These are phyloP conservation scores for Orestias chungarensis DNA, from an alignment of 2,797 vertebrate genomes.

Conservation along the genomic window DNA sequence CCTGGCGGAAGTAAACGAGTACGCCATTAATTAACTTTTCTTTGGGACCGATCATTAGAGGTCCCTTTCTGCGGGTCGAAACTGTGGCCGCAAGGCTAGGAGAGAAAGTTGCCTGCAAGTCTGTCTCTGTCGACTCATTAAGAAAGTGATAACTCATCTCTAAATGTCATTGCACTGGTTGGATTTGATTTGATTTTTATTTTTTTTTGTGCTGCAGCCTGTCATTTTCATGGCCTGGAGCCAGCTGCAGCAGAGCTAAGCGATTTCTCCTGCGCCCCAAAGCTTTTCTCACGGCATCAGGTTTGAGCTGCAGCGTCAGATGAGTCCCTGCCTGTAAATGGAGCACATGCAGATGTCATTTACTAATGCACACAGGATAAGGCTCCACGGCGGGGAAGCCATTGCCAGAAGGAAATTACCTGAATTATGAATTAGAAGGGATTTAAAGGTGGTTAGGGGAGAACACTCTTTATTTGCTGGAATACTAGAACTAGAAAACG, in stretches of 20 bases:
- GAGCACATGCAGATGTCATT: not conserved
- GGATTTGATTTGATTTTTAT: slow-evolving; percentile 20
- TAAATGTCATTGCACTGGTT: slow-evolving; percentile 26
- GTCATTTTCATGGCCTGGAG: slow-evolving; percentile 28
- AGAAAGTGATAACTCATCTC: slow-evolving; percentile 60
- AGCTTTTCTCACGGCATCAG: slow-evolving; percentile 19
- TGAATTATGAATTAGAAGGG: not conserved
- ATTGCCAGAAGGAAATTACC: not conserved
- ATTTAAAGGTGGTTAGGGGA: not conserved
- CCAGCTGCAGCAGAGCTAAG: slow-evolving; percentile 18
- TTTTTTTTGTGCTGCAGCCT: slow-evolving; percentile 17
- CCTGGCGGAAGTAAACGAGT: slow-evolving; percentile 60
- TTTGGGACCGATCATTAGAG: slow-evolving; percentile 51
- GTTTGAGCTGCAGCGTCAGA: slow-evolving; percentile 22
- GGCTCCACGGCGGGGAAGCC: not conserved
- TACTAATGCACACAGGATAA: not conserved
- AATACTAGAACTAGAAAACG: not conserved
- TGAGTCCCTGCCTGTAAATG: not conserved
- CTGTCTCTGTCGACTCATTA: slow-evolving; percentile 64
- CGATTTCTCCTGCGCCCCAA: slow-evolving; percentile 2
- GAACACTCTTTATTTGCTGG: not conserved
- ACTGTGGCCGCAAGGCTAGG: slow-evolving; percentile 40
- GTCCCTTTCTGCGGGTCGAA: slow-evolving; percentile 35
- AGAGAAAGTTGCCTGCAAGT: slow-evolving; percentile 60
- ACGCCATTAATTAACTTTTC: slow-evolving; percentile 63